Evolutionary conservation across 2,113 vertebrate species (phyloP).

Genomic region (Gopherus evgoodei): DNA sequence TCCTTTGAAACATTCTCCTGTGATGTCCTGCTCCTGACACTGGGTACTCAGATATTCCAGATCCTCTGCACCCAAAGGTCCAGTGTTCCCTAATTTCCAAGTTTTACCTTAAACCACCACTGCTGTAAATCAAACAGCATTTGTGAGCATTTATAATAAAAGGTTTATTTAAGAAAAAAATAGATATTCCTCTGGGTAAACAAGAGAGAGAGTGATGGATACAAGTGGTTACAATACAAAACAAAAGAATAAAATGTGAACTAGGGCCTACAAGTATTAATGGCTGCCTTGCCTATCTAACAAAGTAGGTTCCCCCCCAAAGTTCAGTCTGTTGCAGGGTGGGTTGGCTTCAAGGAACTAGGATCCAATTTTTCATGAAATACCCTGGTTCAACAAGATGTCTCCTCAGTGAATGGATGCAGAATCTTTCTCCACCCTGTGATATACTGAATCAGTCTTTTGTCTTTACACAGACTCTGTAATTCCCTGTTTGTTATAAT

Average conservation of each 20-base stretch:
- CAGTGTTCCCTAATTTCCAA: background rate
- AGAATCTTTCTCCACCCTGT: background rate
- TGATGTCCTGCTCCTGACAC: background rate
- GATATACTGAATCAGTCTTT: background rate
- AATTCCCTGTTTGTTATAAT: background rate
- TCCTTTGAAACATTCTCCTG: background rate
- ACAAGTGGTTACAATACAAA: background rate
- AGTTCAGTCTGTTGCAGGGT: background rate
- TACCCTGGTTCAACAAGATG: background rate
- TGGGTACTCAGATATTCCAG: background rate
- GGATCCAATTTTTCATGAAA: background rate
- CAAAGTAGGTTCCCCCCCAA: background rate
- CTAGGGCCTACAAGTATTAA: background rate
- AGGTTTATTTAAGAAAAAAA: background rate
- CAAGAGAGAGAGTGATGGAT: background rate
- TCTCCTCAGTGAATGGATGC: background rate
- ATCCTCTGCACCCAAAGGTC: background rate
- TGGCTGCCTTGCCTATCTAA: background rate
- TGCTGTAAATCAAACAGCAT: background rate
- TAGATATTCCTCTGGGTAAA: background rate
- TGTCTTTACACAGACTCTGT: background rate
- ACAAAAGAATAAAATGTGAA: background rate
- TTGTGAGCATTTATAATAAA: background rate
- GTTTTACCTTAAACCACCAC: background rate
- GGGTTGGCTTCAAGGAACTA: background rate